These are phyloP conservation scores for Gobionotothen gibberifrons DNA, from an alignment of 2,797 vertebrate genomes.

Conservation along the genomic window DNA sequence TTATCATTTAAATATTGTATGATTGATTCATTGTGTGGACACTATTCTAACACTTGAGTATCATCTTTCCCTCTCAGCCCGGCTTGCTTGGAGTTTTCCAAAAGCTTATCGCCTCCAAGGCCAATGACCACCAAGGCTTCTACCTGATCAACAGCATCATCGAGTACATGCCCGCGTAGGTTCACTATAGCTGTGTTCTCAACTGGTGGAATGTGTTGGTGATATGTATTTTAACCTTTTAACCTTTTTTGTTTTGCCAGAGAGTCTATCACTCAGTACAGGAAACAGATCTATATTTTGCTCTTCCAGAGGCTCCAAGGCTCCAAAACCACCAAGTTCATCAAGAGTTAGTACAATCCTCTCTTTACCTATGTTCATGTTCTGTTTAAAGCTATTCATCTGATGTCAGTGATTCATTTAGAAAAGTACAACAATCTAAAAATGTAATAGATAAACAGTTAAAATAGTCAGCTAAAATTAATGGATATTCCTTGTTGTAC, in stretches of 20 bases:
- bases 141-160: slow-evolving; percentile 98
- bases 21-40: neutral
- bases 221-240: neutral
- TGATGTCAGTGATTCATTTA: neutral
- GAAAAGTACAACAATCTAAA: neutral
- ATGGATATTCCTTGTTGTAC: too few relatives aligned
- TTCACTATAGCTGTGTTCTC: slow-evolving; percentile 1
- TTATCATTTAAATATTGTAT: too few relatives aligned
- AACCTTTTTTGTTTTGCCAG: slow-evolving; percentile 70
- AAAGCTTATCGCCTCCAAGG: slow-evolving; percentile 97
- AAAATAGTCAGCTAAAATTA: too few relatives aligned
- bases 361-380: neutral
- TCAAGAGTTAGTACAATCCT: slow-evolving; percentile 90
- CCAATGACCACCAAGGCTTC: slow-evolving; percentile 98
- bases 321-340: slow-evolving; percentile 98
- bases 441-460: too few relatives aligned
- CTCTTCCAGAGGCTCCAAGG: slow-evolving; percentile 98
- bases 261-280: slow-evolving; percentile 93
- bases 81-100: slow-evolving; percentile 98
- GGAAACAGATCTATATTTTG: slow-evolving; percentile 98
- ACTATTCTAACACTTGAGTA: neutral
- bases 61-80: slow-evolving; percentile 82
- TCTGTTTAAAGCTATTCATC: neutral
- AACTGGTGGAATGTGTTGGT: neutral
- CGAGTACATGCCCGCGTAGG: slow-evolving; percentile 97